phyloP scores from a whole-genome alignment of 2,797 vertebrate species.

The Meda fulgida region DNA sequence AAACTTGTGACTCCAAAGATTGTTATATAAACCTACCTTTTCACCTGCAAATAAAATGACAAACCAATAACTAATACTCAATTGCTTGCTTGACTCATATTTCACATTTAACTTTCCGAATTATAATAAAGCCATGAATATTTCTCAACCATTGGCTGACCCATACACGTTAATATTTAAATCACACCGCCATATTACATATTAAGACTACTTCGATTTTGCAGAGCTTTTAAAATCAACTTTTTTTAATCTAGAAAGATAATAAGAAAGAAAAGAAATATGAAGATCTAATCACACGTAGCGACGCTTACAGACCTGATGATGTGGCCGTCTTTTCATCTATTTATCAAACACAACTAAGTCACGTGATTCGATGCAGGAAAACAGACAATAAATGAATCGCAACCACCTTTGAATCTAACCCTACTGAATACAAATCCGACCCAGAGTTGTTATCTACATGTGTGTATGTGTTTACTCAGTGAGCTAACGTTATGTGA shows the following conservation, averaged over 20 bases:
- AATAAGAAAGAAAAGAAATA: not conserved
- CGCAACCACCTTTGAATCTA: not conserved
- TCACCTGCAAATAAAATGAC: not conserved
- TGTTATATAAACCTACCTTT: not conserved
- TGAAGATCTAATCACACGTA: not conserved
- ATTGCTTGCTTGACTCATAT: too few species aligned
- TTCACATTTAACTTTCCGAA: not conserved
- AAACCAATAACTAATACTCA: not conserved
- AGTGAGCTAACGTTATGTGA: not conserved
- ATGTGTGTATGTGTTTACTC: not conserved
- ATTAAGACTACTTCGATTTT: not conserved
- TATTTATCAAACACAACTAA: not conserved
- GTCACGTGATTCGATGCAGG: not conserved
- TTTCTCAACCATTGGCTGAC: not conserved
- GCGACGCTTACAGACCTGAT: not conserved
- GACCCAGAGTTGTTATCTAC: not conserved
- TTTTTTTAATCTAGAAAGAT: not conserved
- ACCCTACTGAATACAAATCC: not conserved
- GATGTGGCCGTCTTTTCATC: not conserved
- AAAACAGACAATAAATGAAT: not conserved
- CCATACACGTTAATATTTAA: not conserved
- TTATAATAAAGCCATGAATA: not conserved
- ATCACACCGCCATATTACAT: not conserved
- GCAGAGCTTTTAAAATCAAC: not conserved
- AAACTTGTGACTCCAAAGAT: not conserved